Conservation (phyloP, 2,113 vertebrate species). For the Trachemys scripta region DNA sequence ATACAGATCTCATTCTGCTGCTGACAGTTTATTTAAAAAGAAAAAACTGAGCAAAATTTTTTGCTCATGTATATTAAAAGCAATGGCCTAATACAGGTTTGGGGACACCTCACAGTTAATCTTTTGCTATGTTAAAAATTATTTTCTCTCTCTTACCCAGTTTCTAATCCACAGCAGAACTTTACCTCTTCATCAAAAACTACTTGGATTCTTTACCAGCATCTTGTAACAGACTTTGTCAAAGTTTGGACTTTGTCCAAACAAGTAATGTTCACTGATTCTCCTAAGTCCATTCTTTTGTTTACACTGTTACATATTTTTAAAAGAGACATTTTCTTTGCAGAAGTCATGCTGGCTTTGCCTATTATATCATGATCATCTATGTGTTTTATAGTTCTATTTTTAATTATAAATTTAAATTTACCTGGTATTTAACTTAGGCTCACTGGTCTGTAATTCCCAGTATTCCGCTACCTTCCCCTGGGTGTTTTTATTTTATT, state of each 20-base stretch:
- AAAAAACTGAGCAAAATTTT: neutral
- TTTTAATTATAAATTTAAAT: conserved; percentile 52
- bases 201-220: neutral
- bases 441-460: conserved; percentile 62
- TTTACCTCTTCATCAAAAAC: neutral
- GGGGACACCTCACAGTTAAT: neutral
- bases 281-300: neutral
- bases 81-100: neutral
- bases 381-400: conserved; percentile 1
- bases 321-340: neutral
- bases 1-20: neutral
- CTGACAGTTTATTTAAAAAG: neutral
- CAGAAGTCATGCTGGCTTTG: neutral
- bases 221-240: neutral
- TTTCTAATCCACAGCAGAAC: neutral
- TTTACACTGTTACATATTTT: conserved; percentile 6
- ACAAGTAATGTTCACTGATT: neutral
- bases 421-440: conserved; percentile 28
- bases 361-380: neutral
- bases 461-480: conserved; percentile 47
- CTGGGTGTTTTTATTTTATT: neutral
- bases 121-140: neutral
- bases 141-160: neutral
- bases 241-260: neutral
- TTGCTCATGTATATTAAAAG: accelerated